These are phyloP conservation scores for Lasioglossum morio DNA, from an alignment of 2,888 invertebrate genomes.

Conservation along the genomic window DNA sequence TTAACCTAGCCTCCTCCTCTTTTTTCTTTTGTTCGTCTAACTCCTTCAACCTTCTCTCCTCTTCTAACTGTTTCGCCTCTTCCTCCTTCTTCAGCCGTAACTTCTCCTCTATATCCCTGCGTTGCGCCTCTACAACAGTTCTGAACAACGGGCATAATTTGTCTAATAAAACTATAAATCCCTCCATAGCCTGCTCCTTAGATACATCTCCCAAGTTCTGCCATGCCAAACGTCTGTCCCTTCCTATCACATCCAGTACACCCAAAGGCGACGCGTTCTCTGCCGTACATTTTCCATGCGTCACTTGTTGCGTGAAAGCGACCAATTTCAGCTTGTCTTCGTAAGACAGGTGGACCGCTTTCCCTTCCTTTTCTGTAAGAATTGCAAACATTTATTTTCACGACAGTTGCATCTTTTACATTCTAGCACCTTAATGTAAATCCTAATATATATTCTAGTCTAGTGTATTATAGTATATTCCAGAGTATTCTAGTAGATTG, in stretches of 20 bases:
- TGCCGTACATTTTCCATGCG: slow-evolving; percentile 92
- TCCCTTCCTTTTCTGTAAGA: slow-evolving; percentile 97
- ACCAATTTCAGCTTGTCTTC: slow-evolving; percentile 96
- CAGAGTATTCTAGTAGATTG: too few species aligned
- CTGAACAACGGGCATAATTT: slow-evolving; percentile 95
- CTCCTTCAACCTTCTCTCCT: slow-evolving; percentile 87
- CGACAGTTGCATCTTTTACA: neutral
- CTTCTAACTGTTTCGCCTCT: slow-evolving; percentile 86
- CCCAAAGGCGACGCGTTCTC: slow-evolving; percentile 93
- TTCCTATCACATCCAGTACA: slow-evolving; percentile 97
- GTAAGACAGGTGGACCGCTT: slow-evolving; percentile 97
- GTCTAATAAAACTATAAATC: slow-evolving; percentile 95
- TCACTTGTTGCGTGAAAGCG: slow-evolving; percentile 96
- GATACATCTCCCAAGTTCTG: slow-evolving; percentile 94
- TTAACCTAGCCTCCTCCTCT: slow-evolving; percentile 88
- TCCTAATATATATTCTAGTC: too few species aligned
- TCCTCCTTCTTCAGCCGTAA: slow-evolving; percentile 88
- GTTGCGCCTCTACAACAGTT: slow-evolving; percentile 96
- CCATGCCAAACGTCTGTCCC: slow-evolving; percentile 97
- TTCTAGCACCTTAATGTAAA: too few species aligned
- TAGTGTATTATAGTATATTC: too few species aligned
- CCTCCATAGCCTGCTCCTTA: slow-evolving; percentile 95
- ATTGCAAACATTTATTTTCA: slow-evolving; percentile 47
- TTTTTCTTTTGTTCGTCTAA: slow-evolving; percentile 84
- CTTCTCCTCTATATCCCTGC: slow-evolving; percentile 94